These are phyloP conservation scores for Heliopora coerulea DNA, from an alignment of 92 coral and sea anemone species.

Conservation along the genomic window DNA sequence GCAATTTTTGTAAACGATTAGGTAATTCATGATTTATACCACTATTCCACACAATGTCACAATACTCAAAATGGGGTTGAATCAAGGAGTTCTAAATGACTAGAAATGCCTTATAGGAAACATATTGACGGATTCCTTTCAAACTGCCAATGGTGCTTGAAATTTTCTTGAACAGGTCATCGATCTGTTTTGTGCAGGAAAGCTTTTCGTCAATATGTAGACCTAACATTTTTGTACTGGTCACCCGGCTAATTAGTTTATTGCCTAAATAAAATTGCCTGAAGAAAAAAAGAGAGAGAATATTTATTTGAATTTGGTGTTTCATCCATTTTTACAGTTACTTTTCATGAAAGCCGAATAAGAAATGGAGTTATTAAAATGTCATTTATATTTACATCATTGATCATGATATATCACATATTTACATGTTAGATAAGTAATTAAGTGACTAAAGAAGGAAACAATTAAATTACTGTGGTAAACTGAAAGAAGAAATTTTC, in stretches of 20 bases:
- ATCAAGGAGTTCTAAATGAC: slow-evolving; percentile 9
- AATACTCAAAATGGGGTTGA: slow-evolving; percentile 23
- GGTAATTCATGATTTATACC: background rate
- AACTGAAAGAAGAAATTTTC: no score
- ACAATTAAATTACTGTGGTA: no score
- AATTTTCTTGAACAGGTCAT: background rate
- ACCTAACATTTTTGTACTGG: background rate
- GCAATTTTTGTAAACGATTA: slow-evolving; percentile 20
- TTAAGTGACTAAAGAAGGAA: no score
- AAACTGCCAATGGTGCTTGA: slow-evolving; percentile 15
- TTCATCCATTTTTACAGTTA: no score
- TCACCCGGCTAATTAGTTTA: background rate
- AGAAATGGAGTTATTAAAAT: no score
- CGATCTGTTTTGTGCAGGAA: slow-evolving; percentile 1
- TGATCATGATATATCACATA: no score
- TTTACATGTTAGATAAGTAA: no score
- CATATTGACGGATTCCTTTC: background rate
- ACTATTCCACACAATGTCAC: slow-evolving; percentile 19
- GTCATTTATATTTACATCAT: no score
- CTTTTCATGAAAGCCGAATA: no score
- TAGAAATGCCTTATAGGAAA: background rate
- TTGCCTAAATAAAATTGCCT: background rate
- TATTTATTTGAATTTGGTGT: no score
- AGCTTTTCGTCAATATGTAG: slow-evolving; percentile 10
- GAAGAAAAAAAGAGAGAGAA: no score